Percentiles rank a stretch among this genome's conserved stretches.
phyloP scores from a whole-genome alignment of 2,113 vertebrate genomes.

The Ciconia stormi region DNA sequence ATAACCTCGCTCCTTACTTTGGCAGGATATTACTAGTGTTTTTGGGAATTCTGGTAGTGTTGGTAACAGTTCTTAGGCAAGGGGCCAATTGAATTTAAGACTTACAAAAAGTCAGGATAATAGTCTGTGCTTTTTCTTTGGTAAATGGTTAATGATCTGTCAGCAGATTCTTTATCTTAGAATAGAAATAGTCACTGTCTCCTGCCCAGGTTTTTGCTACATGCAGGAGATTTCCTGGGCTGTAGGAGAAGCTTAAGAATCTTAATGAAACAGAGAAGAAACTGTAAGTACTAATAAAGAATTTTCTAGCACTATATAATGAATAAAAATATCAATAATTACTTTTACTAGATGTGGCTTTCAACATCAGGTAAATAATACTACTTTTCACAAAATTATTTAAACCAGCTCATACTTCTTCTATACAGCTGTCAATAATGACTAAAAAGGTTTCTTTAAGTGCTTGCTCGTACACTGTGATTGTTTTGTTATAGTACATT shows the following conservation, averaged over 20 bases:
- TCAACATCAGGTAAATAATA: background rate
- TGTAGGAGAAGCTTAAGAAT: background rate
- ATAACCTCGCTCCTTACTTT: background rate
- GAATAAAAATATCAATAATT: background rate
- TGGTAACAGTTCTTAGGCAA: background rate
- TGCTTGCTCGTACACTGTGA: background rate
- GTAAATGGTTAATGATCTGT: background rate
- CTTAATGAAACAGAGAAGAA: background rate
- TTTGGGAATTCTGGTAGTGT: background rate
- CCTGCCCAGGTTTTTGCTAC: background rate
- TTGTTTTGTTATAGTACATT: background rate
- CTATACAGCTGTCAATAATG: background rate
- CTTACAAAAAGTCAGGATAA: background rate
- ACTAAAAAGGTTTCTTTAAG: background rate
- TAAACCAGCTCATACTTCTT: background rate
- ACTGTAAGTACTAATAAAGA: background rate
- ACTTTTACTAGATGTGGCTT: background rate
- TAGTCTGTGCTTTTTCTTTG: background rate
- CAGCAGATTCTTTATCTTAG: background rate
- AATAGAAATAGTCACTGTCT: background rate
- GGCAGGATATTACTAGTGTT: background rate
- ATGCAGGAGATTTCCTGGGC: background rate
- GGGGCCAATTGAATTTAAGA: background rate
- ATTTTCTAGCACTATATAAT: background rate
- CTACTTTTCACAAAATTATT: background rate